phyloP scores from a whole-genome alignment of 2,797 vertebrate genomes.

The Anguilla obscura region DNA sequence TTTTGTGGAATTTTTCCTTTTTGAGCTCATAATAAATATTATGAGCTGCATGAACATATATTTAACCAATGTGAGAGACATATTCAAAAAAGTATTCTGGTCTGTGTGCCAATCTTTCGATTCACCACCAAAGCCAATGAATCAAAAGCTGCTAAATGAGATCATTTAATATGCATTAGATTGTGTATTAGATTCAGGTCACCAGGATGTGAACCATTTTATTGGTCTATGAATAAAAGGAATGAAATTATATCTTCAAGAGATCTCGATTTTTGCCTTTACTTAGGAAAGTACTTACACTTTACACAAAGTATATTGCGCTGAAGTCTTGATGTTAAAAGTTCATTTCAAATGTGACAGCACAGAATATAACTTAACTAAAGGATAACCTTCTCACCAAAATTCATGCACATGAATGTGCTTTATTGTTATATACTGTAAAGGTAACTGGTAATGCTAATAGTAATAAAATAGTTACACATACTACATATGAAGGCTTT shows the following conservation, averaged over 20 bases:
- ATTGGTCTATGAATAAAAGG: neutral
- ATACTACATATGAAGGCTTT: neutral
- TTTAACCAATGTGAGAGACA: neutral
- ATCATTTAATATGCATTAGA: constrained; percentile 20
- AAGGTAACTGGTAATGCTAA: neutral
- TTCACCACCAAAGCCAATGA: neutral
- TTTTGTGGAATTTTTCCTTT: neutral
- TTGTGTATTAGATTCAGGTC: neutral
- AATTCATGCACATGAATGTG: neutral
- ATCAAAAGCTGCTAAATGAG: constrained; percentile 2
- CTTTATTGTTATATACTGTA: neutral
- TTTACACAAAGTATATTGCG: neutral
- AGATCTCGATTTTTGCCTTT: neutral
- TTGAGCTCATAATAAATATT: constrained; percentile 18
- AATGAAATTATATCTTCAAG: neutral
- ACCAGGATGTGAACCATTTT: neutral
- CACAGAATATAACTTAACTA: neutral
- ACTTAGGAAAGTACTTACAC: neutral
- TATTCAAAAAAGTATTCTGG: constrained; percentile 18
- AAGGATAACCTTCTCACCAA: neutral
- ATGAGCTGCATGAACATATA: neutral
- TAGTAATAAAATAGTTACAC: neutral
- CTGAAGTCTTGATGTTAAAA: neutral
- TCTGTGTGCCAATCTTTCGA: neutral
- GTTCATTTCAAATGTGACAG: neutral